Evolutionary conservation across 2,113 vertebrate species (phyloP).

Genomic region (Actinemys pallida): DNA sequence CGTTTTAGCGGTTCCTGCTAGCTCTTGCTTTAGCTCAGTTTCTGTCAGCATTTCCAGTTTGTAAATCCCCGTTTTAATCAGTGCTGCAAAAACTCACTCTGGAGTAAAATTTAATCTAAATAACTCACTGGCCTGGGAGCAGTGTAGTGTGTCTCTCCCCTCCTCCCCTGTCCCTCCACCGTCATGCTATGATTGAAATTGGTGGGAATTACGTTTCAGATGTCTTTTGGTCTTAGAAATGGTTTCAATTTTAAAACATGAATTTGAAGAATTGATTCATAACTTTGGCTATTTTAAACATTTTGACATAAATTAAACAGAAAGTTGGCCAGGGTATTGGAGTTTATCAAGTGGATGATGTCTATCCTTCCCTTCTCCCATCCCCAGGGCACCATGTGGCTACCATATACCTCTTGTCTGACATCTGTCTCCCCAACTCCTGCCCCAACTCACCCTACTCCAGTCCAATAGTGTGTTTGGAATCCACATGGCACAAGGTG

Average conservation of each 20-base stretch:
- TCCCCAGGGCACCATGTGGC: neutral
- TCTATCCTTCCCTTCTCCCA: neutral
- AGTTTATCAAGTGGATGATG: neutral
- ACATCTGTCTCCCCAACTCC: neutral
- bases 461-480: neutral
- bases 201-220: neutral
- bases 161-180: neutral
- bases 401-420: neutral
- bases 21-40: constrained; percentile 21
- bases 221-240: neutral
- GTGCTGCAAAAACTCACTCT: constrained; percentile 30
- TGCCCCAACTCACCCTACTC: neutral
- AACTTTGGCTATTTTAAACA: neutral
- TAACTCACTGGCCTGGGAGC: constrained; percentile 21
- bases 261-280: neutral
- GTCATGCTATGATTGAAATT: neutral
- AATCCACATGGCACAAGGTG: neutral
- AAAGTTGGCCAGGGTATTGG: neutral
- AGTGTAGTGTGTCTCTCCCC: neutral
- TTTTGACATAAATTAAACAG: neutral
- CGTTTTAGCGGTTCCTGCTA: neutral
- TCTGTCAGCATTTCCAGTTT: constrained; percentile 44
- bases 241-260: neutral
- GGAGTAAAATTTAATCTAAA: neutral
- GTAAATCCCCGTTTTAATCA: constrained; percentile 25